Evolutionary conservation across 1,140 invertebrate species (phyloP).

Genomic region (Drosophila varians): DNA sequence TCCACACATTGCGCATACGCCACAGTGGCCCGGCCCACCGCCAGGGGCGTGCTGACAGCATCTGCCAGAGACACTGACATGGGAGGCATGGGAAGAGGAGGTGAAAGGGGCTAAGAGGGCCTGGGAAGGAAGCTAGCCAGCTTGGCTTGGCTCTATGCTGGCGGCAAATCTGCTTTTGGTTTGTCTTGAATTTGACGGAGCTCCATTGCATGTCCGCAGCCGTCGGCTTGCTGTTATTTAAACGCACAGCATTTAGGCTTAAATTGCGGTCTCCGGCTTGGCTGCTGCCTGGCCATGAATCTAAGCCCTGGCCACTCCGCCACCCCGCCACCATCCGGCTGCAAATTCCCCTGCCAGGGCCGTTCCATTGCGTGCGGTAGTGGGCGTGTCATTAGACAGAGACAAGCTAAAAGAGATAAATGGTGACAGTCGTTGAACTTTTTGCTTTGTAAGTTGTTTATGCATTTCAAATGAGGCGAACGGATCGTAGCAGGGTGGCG

Average conservation of each 20-base stretch:
- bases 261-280: conserved; percentile 63
- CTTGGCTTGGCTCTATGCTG: conserved; percentile 9
- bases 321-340: not conserved
- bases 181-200: conserved; percentile 62
- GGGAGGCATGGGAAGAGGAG: not conserved
- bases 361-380: conserved; percentile 34
- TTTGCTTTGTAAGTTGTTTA: conserved; percentile 78
- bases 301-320: conserved; percentile 6
- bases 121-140: not conserved
- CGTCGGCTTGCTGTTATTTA: conserved; percentile 63
- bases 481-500: conserved; percentile 1
- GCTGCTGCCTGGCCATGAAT: conserved; percentile 64
- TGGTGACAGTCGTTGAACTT: conserved; percentile 79
- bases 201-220: conserved; percentile 62
- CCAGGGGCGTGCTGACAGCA: conserved; percentile 69
- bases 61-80: conserved; percentile 28
- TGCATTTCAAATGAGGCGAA: conserved; percentile 75
- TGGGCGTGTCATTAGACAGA: conserved; percentile 76
- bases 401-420: conserved; percentile 76
- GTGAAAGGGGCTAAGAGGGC: not conserved
- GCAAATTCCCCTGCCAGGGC: not conserved
- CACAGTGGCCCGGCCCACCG: conserved; percentile 49
- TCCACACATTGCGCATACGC: conserved; percentile 66
- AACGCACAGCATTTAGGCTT: conserved; percentile 77
- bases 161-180: conserved; percentile 65